These are phyloP conservation scores for Orestias chungarensis DNA, from an alignment of 2,797 vertebrate species.

Conservation along the genomic window DNA sequence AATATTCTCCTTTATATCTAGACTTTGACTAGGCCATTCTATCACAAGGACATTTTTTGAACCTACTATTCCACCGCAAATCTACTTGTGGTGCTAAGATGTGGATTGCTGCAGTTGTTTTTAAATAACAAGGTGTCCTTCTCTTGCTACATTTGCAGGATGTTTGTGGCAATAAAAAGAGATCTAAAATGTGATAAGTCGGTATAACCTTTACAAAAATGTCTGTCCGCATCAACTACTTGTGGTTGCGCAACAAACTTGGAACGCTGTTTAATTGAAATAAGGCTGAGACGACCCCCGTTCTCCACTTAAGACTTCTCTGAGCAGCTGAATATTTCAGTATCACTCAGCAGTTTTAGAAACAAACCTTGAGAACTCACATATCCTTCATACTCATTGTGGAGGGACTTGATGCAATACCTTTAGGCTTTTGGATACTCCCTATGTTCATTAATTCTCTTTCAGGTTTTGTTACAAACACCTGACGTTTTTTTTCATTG, in stretches of 20 bases:
- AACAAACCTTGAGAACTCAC: neutral
- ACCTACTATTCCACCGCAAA: neutral
- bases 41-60: neutral
- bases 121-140: too few species aligned
- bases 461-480: too few species aligned
- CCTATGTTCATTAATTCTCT: neutral
- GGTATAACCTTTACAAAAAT: neutral
- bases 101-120: too few species aligned
- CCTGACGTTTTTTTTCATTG: too few species aligned
- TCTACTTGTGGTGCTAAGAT: neutral
- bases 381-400: neutral
- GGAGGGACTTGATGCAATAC: neutral
- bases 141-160: too few species aligned
- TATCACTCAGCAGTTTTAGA: neutral
- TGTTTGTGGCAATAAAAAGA: neutral
- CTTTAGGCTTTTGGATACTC: neutral
- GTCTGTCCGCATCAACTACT: neutral
- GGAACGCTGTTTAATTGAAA: neutral
- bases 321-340: neutral
- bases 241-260: neutral
- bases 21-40: neutral
- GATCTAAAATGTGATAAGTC: neutral
- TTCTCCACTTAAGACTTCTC: neutral
- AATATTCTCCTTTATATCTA: neutral
- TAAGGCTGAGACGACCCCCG: neutral